These are phyloP conservation scores for Natator depressus DNA, from an alignment of 2,113 vertebrate species.

Conservation along the genomic window DNA sequence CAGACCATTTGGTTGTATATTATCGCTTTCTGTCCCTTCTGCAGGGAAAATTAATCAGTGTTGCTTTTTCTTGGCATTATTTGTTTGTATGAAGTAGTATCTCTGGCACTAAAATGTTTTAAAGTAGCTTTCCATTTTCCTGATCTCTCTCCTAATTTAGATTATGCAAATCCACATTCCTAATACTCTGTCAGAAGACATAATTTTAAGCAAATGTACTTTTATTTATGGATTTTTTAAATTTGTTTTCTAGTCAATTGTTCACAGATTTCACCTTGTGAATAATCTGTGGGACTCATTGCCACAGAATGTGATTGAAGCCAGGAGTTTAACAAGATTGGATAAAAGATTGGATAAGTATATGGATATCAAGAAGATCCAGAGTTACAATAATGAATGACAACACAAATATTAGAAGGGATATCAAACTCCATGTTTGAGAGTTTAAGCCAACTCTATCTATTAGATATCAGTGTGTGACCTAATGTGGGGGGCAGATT, in stretches of 20 bases:
- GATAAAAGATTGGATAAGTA: not conserved
- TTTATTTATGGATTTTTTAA: fast-evolving
- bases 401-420: not conserved
- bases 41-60: fast-evolving
- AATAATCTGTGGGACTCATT: not conserved
- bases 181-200: not conserved
- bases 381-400: not conserved
- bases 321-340: not conserved
- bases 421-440: not conserved
- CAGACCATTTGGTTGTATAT: not conserved
- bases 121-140: not conserved
- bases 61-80: not conserved
- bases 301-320: not conserved
- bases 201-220: not conserved
- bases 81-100: not conserved
- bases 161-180: not conserved
- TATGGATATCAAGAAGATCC: not conserved
- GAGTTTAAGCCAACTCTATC: not conserved
- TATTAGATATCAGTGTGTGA: not conserved
- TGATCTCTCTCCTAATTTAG: not conserved
- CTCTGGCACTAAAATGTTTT: not conserved
- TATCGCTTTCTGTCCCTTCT: not conserved
- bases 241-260: fast-evolving
- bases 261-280: not conserved
- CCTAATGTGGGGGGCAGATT: not conserved